These are phyloP conservation scores for Lophochroa leadbeateri DNA, from an alignment of 2,113 vertebrate species.

Conservation along the genomic window DNA sequence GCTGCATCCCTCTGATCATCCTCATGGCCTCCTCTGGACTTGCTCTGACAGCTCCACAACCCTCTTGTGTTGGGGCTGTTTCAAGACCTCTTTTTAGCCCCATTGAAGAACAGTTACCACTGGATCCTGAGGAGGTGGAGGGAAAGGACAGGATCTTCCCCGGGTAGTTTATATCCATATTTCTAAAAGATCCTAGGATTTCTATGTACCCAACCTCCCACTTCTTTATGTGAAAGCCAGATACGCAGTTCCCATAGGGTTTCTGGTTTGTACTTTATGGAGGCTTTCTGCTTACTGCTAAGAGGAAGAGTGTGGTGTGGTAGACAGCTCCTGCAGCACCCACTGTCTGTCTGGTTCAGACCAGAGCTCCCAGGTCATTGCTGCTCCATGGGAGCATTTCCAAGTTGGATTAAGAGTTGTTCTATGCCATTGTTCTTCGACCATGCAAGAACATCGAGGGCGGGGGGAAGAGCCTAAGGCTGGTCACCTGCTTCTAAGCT, in stretches of 20 bases:
- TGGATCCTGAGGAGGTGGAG: neutral
- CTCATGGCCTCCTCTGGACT: neutral
- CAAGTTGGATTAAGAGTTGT: neutral
- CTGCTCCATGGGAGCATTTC: neutral
- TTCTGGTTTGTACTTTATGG: neutral
- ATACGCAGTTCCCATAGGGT: accelerated
- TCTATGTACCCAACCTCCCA: neutral
- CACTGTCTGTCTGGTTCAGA: neutral
- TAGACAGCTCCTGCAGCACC: neutral
- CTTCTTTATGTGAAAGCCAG: neutral
- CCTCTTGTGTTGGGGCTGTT: neutral
- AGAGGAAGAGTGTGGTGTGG: neutral
- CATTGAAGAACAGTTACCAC: neutral
- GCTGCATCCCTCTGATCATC: neutral
- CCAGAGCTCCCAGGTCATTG: neutral
- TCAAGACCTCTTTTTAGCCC: neutral
- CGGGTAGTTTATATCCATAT: accelerated
- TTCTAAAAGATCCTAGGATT: neutral
- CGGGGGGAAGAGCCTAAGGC: neutral
- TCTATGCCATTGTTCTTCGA: neutral
- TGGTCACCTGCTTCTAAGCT: neutral
- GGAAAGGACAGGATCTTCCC: neutral
- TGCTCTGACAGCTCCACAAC: neutral
- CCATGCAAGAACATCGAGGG: neutral
- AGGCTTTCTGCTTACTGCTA: neutral